Conservation (phyloP, 2,888 invertebrate species). For the Noctua comes region DNA sequence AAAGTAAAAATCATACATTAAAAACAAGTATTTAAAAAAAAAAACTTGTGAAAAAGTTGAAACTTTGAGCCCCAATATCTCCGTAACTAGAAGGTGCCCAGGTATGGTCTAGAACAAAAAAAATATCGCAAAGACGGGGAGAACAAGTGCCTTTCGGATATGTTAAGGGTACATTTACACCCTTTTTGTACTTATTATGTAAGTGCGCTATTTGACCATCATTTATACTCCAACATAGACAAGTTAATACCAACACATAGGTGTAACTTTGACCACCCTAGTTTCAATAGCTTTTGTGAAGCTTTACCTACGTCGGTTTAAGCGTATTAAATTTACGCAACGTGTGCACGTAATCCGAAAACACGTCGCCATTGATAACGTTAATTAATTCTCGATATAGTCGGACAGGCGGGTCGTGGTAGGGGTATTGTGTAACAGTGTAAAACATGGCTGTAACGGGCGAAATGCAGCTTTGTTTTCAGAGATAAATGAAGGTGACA, state of each 20-base stretch:
- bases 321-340: slow-evolving; percentile 18
- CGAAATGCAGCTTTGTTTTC: neutral
- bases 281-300: slow-evolving; percentile 33
- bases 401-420: neutral
- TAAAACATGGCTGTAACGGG: neutral
- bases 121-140: too few relatives aligned
- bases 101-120: too few relatives aligned
- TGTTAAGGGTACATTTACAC: too few relatives aligned
- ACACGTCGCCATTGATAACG: slow-evolving; percentile 2
- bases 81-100: too few relatives aligned
- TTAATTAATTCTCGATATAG: slow-evolving; percentile 34
- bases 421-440: slow-evolving; percentile 6
- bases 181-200: too few relatives aligned
- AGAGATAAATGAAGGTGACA: neutral
- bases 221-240: slow-evolving; percentile 11
- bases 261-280: neutral
- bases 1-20: too few relatives aligned
- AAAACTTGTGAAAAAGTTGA: too few relatives aligned
- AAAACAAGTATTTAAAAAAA: too few relatives aligned
- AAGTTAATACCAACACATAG: slow-evolving; percentile 14
- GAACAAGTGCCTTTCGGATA: too few relatives aligned
- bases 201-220: neutral
- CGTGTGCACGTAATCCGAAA: slow-evolving; percentile 21
- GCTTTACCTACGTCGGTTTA: slow-evolving; percentile 10
- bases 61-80: too few relatives aligned